Base-by-base conservation (phyloP, 1,140 invertebrate genomes). In the Achroia grisella region DNA sequence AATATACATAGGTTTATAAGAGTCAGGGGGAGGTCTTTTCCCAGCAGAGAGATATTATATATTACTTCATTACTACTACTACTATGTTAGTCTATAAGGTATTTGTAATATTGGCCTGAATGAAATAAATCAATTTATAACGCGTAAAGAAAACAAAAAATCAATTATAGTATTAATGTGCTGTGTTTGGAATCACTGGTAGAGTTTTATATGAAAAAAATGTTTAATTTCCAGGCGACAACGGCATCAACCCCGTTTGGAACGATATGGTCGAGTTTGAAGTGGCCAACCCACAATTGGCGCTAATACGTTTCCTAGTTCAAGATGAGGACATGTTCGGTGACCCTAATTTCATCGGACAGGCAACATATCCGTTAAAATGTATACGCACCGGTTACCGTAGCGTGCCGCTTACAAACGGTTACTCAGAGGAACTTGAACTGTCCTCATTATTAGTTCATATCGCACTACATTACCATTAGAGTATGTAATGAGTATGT, bases 301-400 rank as follows among this genome's bases (percentile, higher is more conserved):
- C 97, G 0, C 81, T 99, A 8, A 79, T 99, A 13, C 88, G 97
- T 47, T 98, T 99, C 75, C 89, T 94, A 27, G 95, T 99, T 0
- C 93, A 97, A 77, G 98, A 99, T 79, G 97, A 98, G 83, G 98
- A 99, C 78, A 96, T 98, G 87, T 99, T 99, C 87, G 97, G 97
- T 2, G 98, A 99, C 64, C 94, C 94, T 8, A 97, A 98, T 86
- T 98, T 99, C 69, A 94, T 99, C 52, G 98, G 97, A 4, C 98
- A 99, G 87, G 96, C 95, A 23, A 96, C 95, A 23, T 99, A 93
- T 87, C 95, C 97, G 0, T 88, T 93, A 2, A 88, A 87, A 36
- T 93, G 92, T 64, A 77, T 94, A 14, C 88, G 92, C 48, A 90
- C 91, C 52, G 98, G 98, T 4, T 99, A 94, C 79, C 89, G 98